Evolutionary conservation across 2,888 invertebrate species (phyloP).

Genomic region (Cataglyphis altisquamis): DNA sequence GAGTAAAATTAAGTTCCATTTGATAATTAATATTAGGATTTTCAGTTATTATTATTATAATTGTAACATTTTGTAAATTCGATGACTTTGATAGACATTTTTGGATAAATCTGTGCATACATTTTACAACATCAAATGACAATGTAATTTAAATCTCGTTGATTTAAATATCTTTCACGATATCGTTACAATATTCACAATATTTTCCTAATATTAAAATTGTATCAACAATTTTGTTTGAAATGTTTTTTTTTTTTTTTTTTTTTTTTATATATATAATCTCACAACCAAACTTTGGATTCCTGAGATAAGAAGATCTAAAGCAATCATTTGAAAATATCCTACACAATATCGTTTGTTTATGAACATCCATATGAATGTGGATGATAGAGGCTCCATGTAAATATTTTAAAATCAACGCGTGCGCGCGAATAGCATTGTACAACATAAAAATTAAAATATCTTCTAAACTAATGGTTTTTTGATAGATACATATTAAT

Average conservation of each 20-base stretch:
- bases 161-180: background rate
- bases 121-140: no score
- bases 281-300: background rate
- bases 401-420: background rate
- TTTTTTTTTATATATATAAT: background rate
- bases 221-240: background rate
- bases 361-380: background rate
- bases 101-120: background rate
- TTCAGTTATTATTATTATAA: background rate
- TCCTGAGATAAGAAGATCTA: background rate
- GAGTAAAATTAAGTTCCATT: background rate
- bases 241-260: background rate
- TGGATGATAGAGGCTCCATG: background rate
- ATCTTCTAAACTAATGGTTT: slow-evolving; percentile 4
- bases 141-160: background rate
- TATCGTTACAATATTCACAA: background rate
- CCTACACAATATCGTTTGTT: background rate
- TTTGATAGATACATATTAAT: background rate
- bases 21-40: background rate
- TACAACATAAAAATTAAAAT: slow-evolving; percentile 2
- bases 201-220: background rate
- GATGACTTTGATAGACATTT: background rate
- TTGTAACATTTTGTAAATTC: background rate
- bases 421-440: background rate
- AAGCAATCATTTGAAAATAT: background rate